Percentiles rank a stretch among this genome's conserved stretches.
phyloP scores from a whole-genome alignment of 1,140 invertebrate genomes.

The Limonius californicus region DNA sequence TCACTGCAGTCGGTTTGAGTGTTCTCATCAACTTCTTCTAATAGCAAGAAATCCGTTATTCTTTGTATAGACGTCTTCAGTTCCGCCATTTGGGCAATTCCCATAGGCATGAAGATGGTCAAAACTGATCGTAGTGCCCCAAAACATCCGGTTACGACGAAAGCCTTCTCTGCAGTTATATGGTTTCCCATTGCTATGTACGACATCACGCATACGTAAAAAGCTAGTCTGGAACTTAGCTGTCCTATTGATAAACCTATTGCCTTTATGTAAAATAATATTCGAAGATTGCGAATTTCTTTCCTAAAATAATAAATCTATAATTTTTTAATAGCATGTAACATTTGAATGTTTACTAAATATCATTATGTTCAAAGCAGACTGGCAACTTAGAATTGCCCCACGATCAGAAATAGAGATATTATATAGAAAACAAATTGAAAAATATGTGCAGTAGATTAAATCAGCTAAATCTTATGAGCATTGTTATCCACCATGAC shows the following conservation, averaged over 20 bases:
- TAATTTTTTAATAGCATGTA: not conserved
- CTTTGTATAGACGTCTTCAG: conserved; percentile 53
- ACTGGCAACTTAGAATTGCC: too few relatives aligned
- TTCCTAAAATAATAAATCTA: conserved; percentile 14
- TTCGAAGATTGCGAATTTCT: conserved; percentile 17
- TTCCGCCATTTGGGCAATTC: conserved; percentile 57
- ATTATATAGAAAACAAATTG: conserved; percentile 1
- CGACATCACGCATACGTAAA: conserved; percentile 56
- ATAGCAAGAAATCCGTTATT: conserved; percentile 61
- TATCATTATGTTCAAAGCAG: too few relatives aligned
- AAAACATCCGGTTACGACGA: conserved; percentile 70
- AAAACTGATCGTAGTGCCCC: conserved; percentile 67
- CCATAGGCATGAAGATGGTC: conserved; percentile 68
- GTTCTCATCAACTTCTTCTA: conserved; percentile 52
- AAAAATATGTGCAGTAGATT: too few relatives aligned
- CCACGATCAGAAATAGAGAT: too few relatives aligned
- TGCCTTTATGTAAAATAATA: conserved; percentile 18
- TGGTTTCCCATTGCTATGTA: conserved; percentile 63
- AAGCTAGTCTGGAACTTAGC: conserved; percentile 19
- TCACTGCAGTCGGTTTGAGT: conserved; percentile 18
- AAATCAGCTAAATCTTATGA: too few relatives aligned
- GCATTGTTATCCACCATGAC: too few relatives aligned
- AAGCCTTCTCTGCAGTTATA: conserved; percentile 71
- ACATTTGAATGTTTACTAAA: not conserved
- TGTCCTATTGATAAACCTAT: conserved; percentile 6